Evolutionary conservation across 2,888 invertebrate genomes (phyloP).

Genomic region (Callosobruchus maculatus): DNA sequence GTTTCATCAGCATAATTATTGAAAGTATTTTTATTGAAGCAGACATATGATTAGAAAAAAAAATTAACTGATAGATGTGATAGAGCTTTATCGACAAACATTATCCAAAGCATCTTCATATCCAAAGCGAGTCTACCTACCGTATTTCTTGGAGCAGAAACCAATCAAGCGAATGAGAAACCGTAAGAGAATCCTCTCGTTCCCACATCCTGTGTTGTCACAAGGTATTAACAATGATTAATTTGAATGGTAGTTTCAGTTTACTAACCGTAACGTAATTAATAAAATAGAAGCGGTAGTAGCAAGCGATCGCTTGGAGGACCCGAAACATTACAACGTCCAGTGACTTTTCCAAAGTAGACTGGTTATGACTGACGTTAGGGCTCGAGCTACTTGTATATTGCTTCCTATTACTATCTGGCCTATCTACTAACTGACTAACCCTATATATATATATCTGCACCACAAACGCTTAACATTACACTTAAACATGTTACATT

Average conservation of each 20-base stretch:
- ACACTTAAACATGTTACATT: not conserved
- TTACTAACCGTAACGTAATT: not conserved
- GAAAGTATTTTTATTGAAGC: too few species aligned
- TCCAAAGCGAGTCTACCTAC: too few species aligned
- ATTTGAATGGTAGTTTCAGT: not conserved
- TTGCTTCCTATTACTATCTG: constrained; percentile 46
- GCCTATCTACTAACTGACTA: constrained; percentile 13
- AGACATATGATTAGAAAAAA: too few species aligned
- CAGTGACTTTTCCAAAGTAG: constrained; percentile 31
- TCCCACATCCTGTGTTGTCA: not conserved
- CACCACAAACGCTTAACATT: not conserved
- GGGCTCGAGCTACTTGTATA: constrained; percentile 46
- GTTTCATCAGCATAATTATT: too few species aligned
- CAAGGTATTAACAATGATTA: not conserved
- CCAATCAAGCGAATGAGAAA: too few species aligned
- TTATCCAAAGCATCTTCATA: too few species aligned
- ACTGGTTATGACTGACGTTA: constrained; percentile 43
- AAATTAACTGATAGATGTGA: too few species aligned
- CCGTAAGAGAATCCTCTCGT: not conserved
- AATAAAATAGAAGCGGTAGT: not conserved
- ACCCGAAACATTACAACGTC: constrained; percentile 4
- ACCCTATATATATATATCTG: not conserved
- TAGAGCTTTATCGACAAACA: too few species aligned
- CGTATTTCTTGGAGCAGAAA: too few species aligned
- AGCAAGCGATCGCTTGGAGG: not conserved